Percentiles rank a stretch among this genome's conserved stretches.
phyloP scores from a whole-genome alignment of 2,888 invertebrate genomes.

The Ischnus inquisitorius region DNA sequence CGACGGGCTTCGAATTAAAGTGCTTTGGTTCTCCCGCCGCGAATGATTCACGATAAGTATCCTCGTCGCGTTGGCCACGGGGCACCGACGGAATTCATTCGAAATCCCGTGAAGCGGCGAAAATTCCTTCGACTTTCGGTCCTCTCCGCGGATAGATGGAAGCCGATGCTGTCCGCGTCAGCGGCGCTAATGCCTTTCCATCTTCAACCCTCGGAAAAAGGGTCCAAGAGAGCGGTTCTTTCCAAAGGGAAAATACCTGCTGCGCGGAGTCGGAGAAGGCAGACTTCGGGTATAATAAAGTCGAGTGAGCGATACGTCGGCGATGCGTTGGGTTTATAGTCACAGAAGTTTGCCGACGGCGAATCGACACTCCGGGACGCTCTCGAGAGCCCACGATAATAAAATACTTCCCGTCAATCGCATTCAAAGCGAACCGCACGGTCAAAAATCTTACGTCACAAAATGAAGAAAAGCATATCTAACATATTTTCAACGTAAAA shows the following conservation, averaged over 20 bases:
- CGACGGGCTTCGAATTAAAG: constrained; percentile 17
- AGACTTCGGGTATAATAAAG: constrained; percentile 50
- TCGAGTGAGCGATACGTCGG: constrained; percentile 51
- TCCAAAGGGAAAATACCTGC: constrained; percentile 58
- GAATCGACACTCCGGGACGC: constrained; percentile 9
- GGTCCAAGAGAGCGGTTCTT: constrained; percentile 34
- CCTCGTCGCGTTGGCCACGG: not conserved
- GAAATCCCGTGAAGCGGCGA: constrained; percentile 19
- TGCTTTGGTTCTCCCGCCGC: constrained; percentile 6
- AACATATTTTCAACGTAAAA: too few species aligned
- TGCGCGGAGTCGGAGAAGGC: constrained; percentile 34
- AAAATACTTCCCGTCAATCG: too few species aligned
- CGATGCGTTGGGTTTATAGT: constrained; percentile 35
- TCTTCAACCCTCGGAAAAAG: constrained; percentile 30
- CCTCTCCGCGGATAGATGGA: constrained; percentile 3
- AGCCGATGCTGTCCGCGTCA: not conserved
- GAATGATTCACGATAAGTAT: constrained; percentile 48
- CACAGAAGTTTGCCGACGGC: constrained; percentile 63
- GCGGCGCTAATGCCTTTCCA: not conserved
- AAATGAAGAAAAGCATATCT: too few species aligned
- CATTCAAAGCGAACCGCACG: too few species aligned
- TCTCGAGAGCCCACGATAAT: not conserved
- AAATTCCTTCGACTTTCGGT: constrained; percentile 38
- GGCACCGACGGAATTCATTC: constrained; percentile 11
- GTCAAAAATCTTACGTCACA: too few species aligned